Percentiles rank a stretch among this genome's conserved stretches.
Evolutionary conservation across 2,888 invertebrate species (phyloP).

Genomic region (Lasioglossum pauxillum): DNA sequence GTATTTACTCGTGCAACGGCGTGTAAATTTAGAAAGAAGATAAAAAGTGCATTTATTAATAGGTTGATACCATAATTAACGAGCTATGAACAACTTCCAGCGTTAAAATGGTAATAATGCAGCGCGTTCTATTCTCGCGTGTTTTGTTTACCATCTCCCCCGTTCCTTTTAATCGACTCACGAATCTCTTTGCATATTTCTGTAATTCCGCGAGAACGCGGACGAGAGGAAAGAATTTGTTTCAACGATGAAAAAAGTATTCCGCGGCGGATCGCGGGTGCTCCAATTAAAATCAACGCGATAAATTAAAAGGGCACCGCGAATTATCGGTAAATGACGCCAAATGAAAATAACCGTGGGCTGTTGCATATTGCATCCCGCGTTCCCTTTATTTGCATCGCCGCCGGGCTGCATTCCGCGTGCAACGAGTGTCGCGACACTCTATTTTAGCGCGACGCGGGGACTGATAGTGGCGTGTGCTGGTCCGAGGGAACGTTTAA

Average conservation of each 20-base stretch:
- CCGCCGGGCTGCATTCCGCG: slow-evolving; percentile 19
- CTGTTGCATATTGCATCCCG: slow-evolving; percentile 41
- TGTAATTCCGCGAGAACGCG: not conserved
- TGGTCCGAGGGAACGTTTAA: slow-evolving; percentile 35
- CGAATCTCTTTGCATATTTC: not conserved
- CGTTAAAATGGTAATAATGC: not conserved
- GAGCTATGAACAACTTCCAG: not conserved
- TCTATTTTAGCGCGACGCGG: slow-evolving; percentile 24
- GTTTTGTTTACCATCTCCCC: not conserved
- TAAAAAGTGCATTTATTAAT: not conserved
- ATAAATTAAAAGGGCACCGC: slow-evolving; percentile 16
- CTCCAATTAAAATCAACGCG: not conserved
- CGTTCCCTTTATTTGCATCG: slow-evolving; percentile 32
- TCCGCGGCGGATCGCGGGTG: not conserved
- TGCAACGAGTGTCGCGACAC: slow-evolving; percentile 21
- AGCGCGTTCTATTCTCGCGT: not conserved
- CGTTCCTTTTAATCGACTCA: no score
- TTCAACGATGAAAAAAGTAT: not conserved
- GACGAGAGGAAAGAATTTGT: not conserved
- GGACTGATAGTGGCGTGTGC: not conserved
- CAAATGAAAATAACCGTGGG: slow-evolving; percentile 27
- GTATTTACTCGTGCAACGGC: not conserved
- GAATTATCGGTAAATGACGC: slow-evolving; percentile 31
- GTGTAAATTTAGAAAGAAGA: not conserved
- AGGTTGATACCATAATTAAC: not conserved